phyloP scores from a whole-genome alignment of 2,113 vertebrate genomes.

The Callocephalon fimbriatum region DNA sequence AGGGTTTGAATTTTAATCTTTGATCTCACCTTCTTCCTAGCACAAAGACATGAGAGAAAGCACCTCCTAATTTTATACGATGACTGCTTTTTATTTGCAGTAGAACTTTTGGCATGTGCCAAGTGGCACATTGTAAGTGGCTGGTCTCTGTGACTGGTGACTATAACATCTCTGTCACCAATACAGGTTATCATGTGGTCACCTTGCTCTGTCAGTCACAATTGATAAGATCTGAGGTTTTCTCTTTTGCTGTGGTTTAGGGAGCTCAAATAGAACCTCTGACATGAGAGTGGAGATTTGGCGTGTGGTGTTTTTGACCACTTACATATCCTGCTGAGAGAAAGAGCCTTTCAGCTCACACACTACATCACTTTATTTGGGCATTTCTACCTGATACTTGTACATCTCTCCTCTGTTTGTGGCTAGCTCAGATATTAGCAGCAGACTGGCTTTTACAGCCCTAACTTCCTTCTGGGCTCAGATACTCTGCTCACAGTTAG shows the following conservation, averaged over 20 bases:
- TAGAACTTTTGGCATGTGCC: neutral
- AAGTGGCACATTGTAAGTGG: fast-evolving
- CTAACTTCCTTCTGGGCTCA: neutral
- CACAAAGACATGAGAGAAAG: neutral
- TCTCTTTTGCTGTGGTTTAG: neutral
- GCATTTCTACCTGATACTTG: neutral
- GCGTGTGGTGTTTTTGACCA: neutral
- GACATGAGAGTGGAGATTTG: neutral
- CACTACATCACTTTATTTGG: neutral
- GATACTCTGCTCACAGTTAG: neutral
- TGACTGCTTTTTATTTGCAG: neutral
- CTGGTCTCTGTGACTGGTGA: neutral
- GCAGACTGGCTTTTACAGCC: neutral
- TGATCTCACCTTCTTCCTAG: neutral
- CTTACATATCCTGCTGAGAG: neutral
- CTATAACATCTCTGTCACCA: neutral
- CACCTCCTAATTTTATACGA: neutral
- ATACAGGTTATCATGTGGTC: neutral
- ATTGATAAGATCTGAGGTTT: neutral
- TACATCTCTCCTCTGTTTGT: neutral
- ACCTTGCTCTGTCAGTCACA: neutral
- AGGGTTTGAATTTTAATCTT: neutral
- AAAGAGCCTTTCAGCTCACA: neutral
- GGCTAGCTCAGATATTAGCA: neutral
- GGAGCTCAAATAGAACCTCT: neutral